Percentiles rank a stretch among this genome's conserved stretches.
These are phyloP conservation scores for Polypterus bichir DNA, from an alignment of 2,113 vertebrate species.

Conservation along the genomic window DNA sequence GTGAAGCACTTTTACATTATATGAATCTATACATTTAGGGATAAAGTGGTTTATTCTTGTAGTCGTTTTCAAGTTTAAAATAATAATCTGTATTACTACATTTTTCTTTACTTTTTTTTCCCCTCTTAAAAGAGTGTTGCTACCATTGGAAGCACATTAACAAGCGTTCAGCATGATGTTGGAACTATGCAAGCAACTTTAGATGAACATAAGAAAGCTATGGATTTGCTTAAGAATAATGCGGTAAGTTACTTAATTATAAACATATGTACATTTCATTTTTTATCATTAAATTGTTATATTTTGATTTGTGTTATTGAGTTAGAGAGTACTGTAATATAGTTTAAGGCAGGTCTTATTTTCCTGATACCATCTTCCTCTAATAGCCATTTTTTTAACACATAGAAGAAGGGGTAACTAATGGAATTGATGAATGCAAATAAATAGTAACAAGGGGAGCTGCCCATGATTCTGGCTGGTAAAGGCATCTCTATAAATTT, in stretches of 20 bases:
- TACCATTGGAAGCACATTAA: constrained; percentile 83
- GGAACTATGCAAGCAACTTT: constrained; percentile 68
- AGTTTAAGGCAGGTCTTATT: too few species aligned
- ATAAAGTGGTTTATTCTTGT: not conserved
- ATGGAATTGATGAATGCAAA: too few species aligned
- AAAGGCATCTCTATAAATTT: too few species aligned
- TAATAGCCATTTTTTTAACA: too few species aligned
- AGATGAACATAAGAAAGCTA: constrained; percentile 65
- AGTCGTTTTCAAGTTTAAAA: not conserved
- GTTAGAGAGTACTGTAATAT: too few species aligned
- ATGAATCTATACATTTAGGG: not conserved
- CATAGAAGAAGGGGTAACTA: too few species aligned
- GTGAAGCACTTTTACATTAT: not conserved
- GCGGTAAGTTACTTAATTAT: constrained; percentile 48
- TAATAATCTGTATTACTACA: not conserved
- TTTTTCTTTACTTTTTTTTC: constrained; percentile 4
- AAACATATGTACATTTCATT: too few species aligned
- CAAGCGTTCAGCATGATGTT: constrained; percentile 83
- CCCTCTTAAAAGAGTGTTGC: constrained; percentile 73
- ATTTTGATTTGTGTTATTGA: too few species aligned
- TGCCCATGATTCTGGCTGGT: too few species aligned
- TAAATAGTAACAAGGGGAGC: too few species aligned
- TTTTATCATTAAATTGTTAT: too few species aligned
- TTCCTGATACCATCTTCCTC: too few species aligned
- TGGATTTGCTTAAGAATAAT: constrained; percentile 49